These are phyloP conservation scores for Sebastes cheni DNA, from an alignment of 2,797 vertebrate species.

Conservation along the genomic window DNA sequence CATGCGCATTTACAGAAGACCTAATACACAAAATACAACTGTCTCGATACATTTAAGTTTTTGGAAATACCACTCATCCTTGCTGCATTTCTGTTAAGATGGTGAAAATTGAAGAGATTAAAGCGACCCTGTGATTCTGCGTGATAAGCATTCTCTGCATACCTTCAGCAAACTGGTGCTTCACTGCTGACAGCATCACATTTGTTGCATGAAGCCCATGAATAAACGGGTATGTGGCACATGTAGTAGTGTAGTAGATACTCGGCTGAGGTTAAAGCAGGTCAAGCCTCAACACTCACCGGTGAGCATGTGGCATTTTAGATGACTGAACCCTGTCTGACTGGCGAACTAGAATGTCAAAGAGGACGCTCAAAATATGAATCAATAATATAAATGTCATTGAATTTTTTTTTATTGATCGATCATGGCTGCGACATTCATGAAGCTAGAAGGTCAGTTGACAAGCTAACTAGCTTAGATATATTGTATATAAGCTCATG, in stretches of 20 bases:
- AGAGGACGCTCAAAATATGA: conserved; percentile 5
- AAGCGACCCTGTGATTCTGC: background rate
- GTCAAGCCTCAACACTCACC: conserved; percentile 6
- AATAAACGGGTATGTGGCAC: conserved; percentile 46
- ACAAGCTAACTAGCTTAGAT: background rate
- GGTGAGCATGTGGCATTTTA: background rate
- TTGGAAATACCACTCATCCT: no score
- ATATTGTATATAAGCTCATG: background rate
- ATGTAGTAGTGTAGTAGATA: conserved; percentile 8
- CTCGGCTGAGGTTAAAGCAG: conserved; percentile 30
- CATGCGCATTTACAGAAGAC: background rate
- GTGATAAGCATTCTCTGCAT: conserved; percentile 43
- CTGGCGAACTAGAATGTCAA: background rate
- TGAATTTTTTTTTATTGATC: conserved; percentile 23
- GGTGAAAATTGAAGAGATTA: conserved; percentile 29
- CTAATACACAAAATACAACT: background rate
- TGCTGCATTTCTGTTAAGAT: background rate
- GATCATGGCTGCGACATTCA: background rate
- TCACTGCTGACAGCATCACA: conserved; percentile 31
- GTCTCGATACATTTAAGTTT: background rate
- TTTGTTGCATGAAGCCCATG: conserved; percentile 44
- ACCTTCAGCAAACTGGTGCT: background rate
- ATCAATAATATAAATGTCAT: conserved; percentile 6
- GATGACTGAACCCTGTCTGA: background rate
- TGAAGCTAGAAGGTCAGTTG: background rate